Evolutionary conservation across 1,140 invertebrate species (phyloP).

Genomic region (fruit fly (Drosophila melanogaster)): Release_6_plus_ISO1_MT NC_004354.4:2843501-2844000

Average conservation of each 20-base stretch:
- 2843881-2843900: constrained; percentile 5
- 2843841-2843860: constrained; percentile 25
- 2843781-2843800: constrained; percentile 16
- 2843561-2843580: constrained; percentile 52
- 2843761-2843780: constrained; percentile 45
- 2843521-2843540: constrained; percentile 23
- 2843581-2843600: constrained; percentile 76
- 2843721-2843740: neutral
- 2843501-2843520: constrained; percentile 80
- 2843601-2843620: constrained; percentile 16
- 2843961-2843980: neutral
- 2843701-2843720: neutral
- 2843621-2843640: constrained; percentile 15
- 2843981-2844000: neutral
- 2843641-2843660: constrained; percentile 24
- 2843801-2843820: constrained; percentile 1
- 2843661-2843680: neutral
- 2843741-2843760: constrained; percentile 28
- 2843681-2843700: neutral
- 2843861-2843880: constrained; percentile 37
- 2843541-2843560: constrained; percentile 18
- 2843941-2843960: neutral
- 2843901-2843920: constrained; percentile 40
- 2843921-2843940: constrained; percentile 3
- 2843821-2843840: constrained; percentile 3